Percentiles rank a stretch among this genome's conserved stretches.
Conservation (phyloP, 1,140 invertebrate genomes). For the Eubasilissa regina region DNA sequence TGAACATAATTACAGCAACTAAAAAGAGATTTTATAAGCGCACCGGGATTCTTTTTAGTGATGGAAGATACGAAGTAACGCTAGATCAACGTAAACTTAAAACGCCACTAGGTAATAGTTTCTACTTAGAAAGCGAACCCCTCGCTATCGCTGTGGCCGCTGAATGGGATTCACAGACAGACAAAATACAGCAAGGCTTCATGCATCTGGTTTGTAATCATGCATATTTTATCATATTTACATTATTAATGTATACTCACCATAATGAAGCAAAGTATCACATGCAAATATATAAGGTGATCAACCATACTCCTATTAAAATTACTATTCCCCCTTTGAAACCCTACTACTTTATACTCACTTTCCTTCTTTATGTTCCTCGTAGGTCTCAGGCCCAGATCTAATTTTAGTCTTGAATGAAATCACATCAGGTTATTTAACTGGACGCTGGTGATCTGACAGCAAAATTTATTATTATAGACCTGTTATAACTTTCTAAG, state of each 20-base stretch:
- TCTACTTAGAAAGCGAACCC: slow-evolving; percentile 87
- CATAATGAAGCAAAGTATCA: too few relatives aligned
- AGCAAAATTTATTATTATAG: too few relatives aligned
- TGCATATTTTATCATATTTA: too few relatives aligned
- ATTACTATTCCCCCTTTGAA: too few relatives aligned
- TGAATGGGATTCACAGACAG: slow-evolving; percentile 93
- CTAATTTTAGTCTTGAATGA: background rate
- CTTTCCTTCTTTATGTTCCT: too few relatives aligned
- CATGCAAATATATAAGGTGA: too few relatives aligned
- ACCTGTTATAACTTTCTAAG: too few relatives aligned
- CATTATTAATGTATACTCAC: too few relatives aligned
- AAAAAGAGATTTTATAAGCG: slow-evolving; percentile 79
- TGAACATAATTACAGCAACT: slow-evolving; percentile 65
- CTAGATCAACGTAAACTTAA: slow-evolving; percentile 89
- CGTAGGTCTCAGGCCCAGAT: background rate
- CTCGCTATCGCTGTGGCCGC: slow-evolving; percentile 91
- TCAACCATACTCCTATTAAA: too few relatives aligned
- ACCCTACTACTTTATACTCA: too few relatives aligned
- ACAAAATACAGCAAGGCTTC: slow-evolving; percentile 81
- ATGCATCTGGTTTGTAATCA: slow-evolving; percentile 88
- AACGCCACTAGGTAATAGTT: slow-evolving; percentile 86
- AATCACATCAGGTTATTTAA: background rate
- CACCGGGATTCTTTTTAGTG: slow-evolving; percentile 75
- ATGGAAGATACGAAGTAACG: slow-evolving; percentile 79
- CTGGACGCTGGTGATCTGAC: background rate